phyloP scores from a whole-genome alignment of 2,113 vertebrate genomes.

The Mormyrus lacerda region DNA sequence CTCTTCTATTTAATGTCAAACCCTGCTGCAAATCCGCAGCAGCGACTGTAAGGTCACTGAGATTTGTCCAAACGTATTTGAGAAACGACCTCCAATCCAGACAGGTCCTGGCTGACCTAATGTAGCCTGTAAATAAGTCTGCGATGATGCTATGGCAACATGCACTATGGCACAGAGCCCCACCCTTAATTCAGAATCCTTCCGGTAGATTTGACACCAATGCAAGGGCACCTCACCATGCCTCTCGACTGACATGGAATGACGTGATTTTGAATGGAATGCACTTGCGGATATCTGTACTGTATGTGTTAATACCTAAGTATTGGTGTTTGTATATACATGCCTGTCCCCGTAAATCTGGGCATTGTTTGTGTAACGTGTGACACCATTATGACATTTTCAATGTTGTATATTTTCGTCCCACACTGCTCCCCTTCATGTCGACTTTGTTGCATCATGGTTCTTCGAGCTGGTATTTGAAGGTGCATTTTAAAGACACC shows the following conservation, averaged over 20 bases:
- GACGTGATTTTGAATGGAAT: background rate
- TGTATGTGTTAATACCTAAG: background rate
- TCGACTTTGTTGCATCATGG: background rate
- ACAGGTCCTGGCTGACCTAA: background rate
- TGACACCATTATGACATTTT: background rate
- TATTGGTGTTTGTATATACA: background rate
- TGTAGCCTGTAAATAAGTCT: background rate
- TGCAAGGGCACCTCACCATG: background rate
- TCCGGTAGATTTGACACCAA: background rate
- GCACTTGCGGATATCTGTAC: background rate
- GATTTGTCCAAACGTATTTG: background rate
- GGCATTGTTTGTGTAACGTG: background rate
- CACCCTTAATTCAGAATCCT: background rate
- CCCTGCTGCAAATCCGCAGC: constrained; percentile 18
- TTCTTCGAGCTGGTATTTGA: background rate
- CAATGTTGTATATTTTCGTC: background rate
- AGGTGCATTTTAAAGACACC: background rate
- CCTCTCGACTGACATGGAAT: background rate
- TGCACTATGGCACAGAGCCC: background rate
- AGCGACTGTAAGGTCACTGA: background rate
- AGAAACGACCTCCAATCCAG: background rate
- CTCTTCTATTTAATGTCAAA: constrained; percentile 13
- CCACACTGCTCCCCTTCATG: background rate
- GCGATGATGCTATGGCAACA: background rate
- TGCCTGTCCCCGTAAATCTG: background rate